A percentile compares a stretch with the other conserved stretches of the same genome.
Evolutionary conservation across 2,888 invertebrate genomes (phyloP).

Genomic region (Parasteatoda lunata): DNA sequence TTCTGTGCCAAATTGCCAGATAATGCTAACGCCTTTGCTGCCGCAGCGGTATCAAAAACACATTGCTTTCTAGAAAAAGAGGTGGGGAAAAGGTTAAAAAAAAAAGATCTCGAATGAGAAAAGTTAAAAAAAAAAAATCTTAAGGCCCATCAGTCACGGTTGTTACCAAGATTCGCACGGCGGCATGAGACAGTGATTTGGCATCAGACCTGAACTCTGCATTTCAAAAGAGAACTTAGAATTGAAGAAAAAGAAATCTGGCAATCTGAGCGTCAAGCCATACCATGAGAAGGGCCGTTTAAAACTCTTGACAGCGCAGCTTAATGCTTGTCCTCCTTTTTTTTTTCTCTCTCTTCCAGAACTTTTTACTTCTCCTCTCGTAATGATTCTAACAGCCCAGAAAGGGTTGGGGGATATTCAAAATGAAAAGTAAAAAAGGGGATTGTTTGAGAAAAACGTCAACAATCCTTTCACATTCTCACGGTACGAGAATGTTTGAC

Average conservation of each 20-base stretch:
- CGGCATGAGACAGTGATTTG: constrained; percentile 37
- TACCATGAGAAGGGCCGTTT: constrained; percentile 39
- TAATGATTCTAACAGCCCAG: constrained; percentile 22
- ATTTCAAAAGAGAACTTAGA: constrained; percentile 11
- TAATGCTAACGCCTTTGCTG: background rate
- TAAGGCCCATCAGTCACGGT: constrained; percentile 50
- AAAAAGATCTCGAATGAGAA: background rate
- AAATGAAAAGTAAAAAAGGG: background rate
- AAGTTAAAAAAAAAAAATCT: constrained; percentile 6
- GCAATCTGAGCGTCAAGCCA: constrained; percentile 29
- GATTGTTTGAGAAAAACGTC: constrained; percentile 17
- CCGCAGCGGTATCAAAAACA: constrained; percentile 18
- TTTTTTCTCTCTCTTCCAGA: constrained; percentile 5
- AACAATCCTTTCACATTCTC: constrained; percentile 33
- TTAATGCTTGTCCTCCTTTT: constrained; percentile 12
- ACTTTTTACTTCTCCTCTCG: background rate
- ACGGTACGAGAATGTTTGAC: constrained; percentile 28
- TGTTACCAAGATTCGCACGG: constrained; percentile 31
- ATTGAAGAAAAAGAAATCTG: constrained; percentile 4
- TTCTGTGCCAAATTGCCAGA: no score
- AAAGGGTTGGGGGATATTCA: constrained; percentile 22
- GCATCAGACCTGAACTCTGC: constrained; percentile 37
- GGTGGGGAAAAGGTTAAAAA: constrained; percentile 8
- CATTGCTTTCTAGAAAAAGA: constrained; percentile 10
- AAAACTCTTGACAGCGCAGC: constrained; percentile 50